Conservation (phyloP, 2,888 invertebrate species). For the Drosophila kambysellisi region DNA sequence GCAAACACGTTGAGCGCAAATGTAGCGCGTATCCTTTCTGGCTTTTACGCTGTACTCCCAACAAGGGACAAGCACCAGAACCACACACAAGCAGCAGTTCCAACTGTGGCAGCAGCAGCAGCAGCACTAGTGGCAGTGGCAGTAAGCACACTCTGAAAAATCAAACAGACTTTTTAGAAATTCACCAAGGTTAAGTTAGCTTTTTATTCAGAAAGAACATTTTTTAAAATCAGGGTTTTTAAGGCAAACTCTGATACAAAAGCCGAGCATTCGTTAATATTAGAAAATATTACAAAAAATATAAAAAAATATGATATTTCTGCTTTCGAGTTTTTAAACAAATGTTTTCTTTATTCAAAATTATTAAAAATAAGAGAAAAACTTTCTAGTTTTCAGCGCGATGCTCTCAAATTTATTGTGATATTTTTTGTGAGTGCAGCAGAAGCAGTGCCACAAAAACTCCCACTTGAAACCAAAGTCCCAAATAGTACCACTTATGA, state of each 20-base stretch:
- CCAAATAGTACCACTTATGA: conserved; percentile 39
- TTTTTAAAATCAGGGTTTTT: background rate
- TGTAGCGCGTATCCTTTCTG: conserved; percentile 78
- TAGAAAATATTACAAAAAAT: background rate
- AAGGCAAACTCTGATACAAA: too few species aligned
- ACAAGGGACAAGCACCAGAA: conserved; percentile 36
- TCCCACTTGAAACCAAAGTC: conserved; percentile 27
- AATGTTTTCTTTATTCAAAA: background rate
- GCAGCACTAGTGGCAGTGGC: background rate
- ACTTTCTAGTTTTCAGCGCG: background rate
- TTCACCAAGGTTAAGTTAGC: background rate
- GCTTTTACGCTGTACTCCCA: conserved; percentile 56
- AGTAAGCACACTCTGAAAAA: background rate
- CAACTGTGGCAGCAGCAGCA: background rate
- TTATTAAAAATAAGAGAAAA: background rate
- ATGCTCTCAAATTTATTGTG: background rate
- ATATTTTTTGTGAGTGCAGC: background rate
- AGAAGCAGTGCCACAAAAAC: conserved; percentile 3
- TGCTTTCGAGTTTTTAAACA: background rate
- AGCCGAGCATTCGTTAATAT: background rate
- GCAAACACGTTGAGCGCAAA: conserved; percentile 77
- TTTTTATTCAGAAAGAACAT: background rate
- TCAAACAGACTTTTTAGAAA: background rate
- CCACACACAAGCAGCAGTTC: conserved; percentile 9
- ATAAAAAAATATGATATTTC: background rate